Percentiles rank a stretch among this genome's conserved stretches.
phyloP scores from a whole-genome alignment of 2,113 vertebrate genomes.

The Cryptotis parvus region DNA sequence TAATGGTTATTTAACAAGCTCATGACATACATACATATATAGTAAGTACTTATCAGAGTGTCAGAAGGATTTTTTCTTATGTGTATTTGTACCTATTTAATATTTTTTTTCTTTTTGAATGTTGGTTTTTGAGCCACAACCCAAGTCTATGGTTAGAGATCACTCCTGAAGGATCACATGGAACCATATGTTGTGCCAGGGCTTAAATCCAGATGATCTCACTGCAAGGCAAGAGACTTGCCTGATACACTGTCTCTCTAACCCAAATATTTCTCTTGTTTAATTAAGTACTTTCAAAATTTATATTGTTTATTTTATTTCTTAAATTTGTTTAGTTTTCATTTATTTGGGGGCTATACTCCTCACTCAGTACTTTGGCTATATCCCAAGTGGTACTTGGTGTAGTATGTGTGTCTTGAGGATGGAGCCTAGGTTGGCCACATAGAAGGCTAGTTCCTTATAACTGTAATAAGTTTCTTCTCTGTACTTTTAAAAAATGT shows the following conservation, averaged over 20 bases:
- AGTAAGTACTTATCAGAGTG: neutral
- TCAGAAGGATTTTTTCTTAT: neutral
- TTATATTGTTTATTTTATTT: neutral
- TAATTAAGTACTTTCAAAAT: neutral
- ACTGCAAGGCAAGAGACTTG: neutral
- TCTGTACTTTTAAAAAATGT: neutral
- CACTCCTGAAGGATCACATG: no score
- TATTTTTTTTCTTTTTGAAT: neutral
- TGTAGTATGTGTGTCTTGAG: no score
- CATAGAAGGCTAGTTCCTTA: no score
- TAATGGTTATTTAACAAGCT: neutral
- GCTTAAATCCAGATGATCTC: no score
- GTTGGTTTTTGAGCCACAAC: neutral
- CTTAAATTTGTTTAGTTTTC: neutral
- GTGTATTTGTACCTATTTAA: neutral
- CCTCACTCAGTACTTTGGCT: no score
- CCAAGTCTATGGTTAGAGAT: no score
- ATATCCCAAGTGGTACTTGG: neutral
- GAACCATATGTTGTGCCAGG: no score
- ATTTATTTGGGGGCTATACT: no score
- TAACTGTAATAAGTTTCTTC: no score
- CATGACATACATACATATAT: neutral
- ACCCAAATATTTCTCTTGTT: neutral
- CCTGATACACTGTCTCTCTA: neutral
- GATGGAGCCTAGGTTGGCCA: no score